Base-by-base conservation (phyloP, 2,888 invertebrate species). In the Drosophila lacicola region DNA sequence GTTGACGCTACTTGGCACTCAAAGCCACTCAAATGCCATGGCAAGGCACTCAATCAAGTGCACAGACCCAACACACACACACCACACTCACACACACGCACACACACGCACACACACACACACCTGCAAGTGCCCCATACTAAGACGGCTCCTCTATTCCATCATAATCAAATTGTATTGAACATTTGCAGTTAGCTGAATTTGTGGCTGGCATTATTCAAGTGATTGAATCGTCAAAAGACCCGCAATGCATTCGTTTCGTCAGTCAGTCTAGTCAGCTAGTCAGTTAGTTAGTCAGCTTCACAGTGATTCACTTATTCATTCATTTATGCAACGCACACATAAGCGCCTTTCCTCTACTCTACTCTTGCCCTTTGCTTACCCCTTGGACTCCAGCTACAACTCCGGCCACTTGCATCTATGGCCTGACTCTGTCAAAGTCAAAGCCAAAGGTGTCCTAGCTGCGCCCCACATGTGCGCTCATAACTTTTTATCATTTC, bases 161-260 rank as follows among this genome's bases (percentile, higher is more conserved):
- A 72, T 81, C 85, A 89, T 89, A 85, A 85, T 85, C 85, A 85
- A 85, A 87, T 89, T 89, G 85, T 85, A 85, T 89, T 85, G 89
- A 89, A 85, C 79, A 85, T 88, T 86, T 83, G 80, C 89, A 83
- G 83, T 88, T 83, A 83, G 83, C 87, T 78, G 86, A 84, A 87
- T 82, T 82, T 80, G 74, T 64, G 84, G 69, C 74, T 74, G 83
- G 68, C 72, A 86, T 88, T 84, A 88, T 84, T 78, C 87, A 78
- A 71, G 74, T 86, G 84, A 88, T 88, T 84, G 84, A 74, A 84
- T 89, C 74, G 81, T 56, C 55, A 67, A 77, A 72, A 69, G 82
- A 65, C 67, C 73, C 64, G 68, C 67, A 70, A 70, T 88, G 89
- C 84, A 79, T 76, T 77, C 29, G 29, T 8, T 8, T 29, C 29